Base-by-base conservation (phyloP, 1,140 invertebrate genomes). In the Papilio xuthus region DNA sequence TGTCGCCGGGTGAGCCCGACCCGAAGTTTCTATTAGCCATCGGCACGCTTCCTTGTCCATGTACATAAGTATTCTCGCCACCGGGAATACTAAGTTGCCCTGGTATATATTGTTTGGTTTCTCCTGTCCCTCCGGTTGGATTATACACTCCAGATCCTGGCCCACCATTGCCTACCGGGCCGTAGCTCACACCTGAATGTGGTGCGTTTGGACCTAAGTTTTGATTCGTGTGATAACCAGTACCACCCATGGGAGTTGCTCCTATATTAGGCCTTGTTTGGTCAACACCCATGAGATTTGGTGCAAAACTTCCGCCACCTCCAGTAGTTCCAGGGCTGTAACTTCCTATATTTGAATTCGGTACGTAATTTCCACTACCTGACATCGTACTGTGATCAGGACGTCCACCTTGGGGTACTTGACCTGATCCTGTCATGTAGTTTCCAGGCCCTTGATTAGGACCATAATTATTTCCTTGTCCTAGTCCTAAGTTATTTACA, bases 101-200 rank as follows among this genome's bases (percentile, higher is more conserved):
- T 32, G 77, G 69, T 77, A 67, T 23, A 73, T 75, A 77, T 15
- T 71, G 32, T 50, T 69, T 63, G 41, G 1, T 47, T 72, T 77
- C 80, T 13, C 77, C 71, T 32, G 71, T 44, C 15, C 67, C 42
- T 18, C 73, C 72, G 32, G 8, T 70, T 56, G 67, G 77, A 56
- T 20, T 72, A 78, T 78, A 78, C 20, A 32, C 44, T 20, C 26
- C 73, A 41, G 63, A 37, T 37, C 44, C 73, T 70, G 63, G 72
- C 18, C 12, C 42, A 20, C 69, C 69, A 42, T 18, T 42, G 9
- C 15, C 32, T 47, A n/a, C 53, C 12, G 73, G 53, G 23, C 50
- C 50, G 42, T 76, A 76, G 32, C n/a, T 42, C 12, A 18, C 26
- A 10, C 50, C 74, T 15, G 42, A 20, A 60, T 41, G 42, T 63